These are phyloP conservation scores for Notothenia coriiceps DNA, from an alignment of 2,113 vertebrate species.

Conservation along the genomic window DNA sequence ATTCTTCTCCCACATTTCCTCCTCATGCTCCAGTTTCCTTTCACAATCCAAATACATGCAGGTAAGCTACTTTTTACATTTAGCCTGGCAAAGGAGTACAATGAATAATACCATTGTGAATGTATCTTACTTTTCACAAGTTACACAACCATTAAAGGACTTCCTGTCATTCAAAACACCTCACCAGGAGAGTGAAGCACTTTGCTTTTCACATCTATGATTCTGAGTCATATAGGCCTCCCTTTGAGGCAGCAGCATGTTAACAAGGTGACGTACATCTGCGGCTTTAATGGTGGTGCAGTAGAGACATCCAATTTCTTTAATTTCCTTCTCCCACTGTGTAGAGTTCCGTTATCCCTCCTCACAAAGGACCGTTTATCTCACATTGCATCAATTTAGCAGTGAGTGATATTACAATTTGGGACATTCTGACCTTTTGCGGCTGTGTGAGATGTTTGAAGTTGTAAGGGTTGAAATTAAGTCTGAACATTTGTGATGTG, in stretches of 20 bases:
- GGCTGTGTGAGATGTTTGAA: neutral
- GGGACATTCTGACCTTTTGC: constrained; percentile 11
- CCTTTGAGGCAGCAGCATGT: neutral
- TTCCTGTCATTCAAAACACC: constrained; percentile 27
- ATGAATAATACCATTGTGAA: constrained; percentile 3
- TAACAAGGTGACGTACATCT: neutral
- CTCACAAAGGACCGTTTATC: constrained; percentile 44
- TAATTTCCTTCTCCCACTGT: constrained; percentile 30
- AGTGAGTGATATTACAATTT: constrained; percentile 1
- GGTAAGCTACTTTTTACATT: neutral
- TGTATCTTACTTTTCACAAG: neutral
- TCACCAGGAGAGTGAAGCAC: constrained; percentile 6
- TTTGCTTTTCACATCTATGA: constrained; percentile 9
- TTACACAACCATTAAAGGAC: constrained; percentile 9
- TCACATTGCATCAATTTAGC: constrained; percentile 28
- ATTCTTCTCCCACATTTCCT: constrained; percentile 11
- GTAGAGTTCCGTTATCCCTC: constrained; percentile 9
- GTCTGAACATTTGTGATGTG: no score
- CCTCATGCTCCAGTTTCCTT: neutral
- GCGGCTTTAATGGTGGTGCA: constrained; percentile 10
- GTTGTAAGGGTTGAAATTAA: no score
- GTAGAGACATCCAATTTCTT: constrained; percentile 32
- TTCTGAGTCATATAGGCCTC: neutral
- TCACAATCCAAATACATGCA: neutral
- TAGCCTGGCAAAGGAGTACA: neutral